Base-by-base conservation (phyloP, 2,113 vertebrate genomes). In the Elephantulus edwardii region DNA sequence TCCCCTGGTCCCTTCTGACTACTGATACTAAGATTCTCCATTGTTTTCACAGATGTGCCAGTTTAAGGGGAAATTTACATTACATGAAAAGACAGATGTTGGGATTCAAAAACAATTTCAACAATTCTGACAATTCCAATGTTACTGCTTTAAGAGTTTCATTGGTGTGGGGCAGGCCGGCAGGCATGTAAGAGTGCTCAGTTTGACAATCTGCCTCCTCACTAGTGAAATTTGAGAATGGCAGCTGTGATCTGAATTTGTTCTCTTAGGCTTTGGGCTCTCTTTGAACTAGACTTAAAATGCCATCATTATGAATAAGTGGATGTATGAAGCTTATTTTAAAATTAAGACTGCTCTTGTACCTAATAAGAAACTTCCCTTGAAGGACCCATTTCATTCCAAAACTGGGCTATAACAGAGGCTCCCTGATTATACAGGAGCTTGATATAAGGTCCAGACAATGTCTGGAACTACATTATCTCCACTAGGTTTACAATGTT, bases 161-260 rank as follows among this genome's bases (percentile, higher is more conserved):
- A 76, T 46, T 60, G 52, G 71, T 40, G 19, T 71, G 22, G 35
- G 35, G 52, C 22, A 46, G 40, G 42, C 22, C 28, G 40, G 42
- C 35, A 46, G 44, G 72, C 38, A 58, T 8, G 30, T n/a, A 71
- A 79, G 38, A 87, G 50, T 50, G 46, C 48, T 75, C 13, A 3
- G 54, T 79, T 72, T 87, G 38, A 81, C n/a, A 90, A 92, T 91
- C 85, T 92, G 94, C 83, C 89, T 86, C 33, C 38, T 89, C 71
- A n/a, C n/a, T n/a, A 46, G 71, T 92, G 91, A 74, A 94, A 95
- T 80, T 26, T 83, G 89, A 94, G 91, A 96, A 89, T 42, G 76
- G 33, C 33, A 77, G 77, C 76, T 83, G 22, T 77, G 81, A 81
- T 80, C 42, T 83, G 42, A 94, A 91, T 48, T 80, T 60, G 89